These are phyloP conservation scores for Leptopilina syphax DNA, from an alignment of 2,888 invertebrate species.

Conservation along the genomic window DNA sequence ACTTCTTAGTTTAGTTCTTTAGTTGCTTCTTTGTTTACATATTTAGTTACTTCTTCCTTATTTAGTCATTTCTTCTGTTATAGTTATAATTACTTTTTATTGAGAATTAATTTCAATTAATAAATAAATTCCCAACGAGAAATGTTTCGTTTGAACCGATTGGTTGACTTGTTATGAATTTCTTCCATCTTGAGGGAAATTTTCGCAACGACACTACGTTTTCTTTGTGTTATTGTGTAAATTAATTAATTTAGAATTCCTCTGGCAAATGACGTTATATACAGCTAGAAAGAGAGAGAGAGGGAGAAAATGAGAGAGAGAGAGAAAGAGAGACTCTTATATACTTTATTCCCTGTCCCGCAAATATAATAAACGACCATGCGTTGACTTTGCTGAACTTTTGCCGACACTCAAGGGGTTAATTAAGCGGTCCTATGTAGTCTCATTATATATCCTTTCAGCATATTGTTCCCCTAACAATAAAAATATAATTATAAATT, in stretches of 20 bases:
- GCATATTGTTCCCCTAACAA: constrained; percentile 32
- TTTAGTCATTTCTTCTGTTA: too few relatives aligned
- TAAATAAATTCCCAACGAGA: too few relatives aligned
- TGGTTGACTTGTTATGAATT: too few relatives aligned
- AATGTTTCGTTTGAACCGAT: too few relatives aligned
- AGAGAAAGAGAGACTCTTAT: background rate
- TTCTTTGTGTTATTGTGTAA: constrained; percentile 16
- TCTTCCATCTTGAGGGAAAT: background rate
- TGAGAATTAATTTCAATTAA: too few relatives aligned
- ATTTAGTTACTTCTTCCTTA: too few relatives aligned
- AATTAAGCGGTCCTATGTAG: constrained; percentile 38
- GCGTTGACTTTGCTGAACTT: constrained; percentile 37
- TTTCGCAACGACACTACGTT: background rate
- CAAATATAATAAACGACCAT: constrained; percentile 33
- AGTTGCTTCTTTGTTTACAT: too few relatives aligned
- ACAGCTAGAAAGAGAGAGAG: background rate
- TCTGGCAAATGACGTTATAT: constrained; percentile 15
- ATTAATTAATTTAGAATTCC: constrained; percentile 29
- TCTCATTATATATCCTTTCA: constrained; percentile 32
- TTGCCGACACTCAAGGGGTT: constrained; percentile 39
- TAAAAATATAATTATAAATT: constrained; percentile 26
- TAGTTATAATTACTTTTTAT: too few relatives aligned
- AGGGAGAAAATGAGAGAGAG: too few relatives aligned
- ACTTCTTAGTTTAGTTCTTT: too few relatives aligned
- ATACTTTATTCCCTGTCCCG: constrained; percentile 11